phyloP scores from a whole-genome alignment of 1,140 invertebrate species.

The Drosophila parabipectinata region DNA sequence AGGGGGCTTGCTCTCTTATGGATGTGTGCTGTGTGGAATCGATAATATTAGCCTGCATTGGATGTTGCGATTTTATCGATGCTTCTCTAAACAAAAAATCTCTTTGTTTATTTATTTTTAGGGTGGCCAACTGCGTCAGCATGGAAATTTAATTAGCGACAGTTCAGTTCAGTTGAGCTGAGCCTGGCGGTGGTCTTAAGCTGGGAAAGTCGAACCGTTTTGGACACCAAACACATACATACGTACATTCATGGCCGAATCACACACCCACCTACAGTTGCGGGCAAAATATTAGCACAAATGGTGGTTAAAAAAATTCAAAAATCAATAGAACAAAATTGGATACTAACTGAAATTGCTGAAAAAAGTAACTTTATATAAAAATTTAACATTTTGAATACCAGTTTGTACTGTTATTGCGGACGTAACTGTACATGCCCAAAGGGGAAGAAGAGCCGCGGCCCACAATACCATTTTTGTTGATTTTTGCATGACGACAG shows the following conservation, averaged over 20 bases:
- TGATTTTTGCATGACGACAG: slow-evolving; percentile 72
- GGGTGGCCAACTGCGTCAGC: slow-evolving; percentile 68
- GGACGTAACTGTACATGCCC: neutral
- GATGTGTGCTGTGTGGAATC: slow-evolving; percentile 15
- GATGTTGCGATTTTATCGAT: slow-evolving; percentile 20
- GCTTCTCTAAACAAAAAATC: slow-evolving; percentile 47
- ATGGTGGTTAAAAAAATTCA: neutral
- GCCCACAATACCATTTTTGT: slow-evolving; percentile 38
- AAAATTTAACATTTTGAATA: neutral
- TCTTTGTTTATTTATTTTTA: slow-evolving; percentile 76
- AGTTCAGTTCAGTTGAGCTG: slow-evolving; percentile 56
- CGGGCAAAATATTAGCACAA: neutral
- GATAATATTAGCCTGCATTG: slow-evolving; percentile 30
- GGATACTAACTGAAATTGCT: neutral
- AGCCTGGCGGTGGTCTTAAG: neutral
- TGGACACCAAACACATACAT: too few relatives aligned
- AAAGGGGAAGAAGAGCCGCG: neutral
- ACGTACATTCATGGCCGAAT: neutral
- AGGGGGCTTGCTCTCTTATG: neutral
- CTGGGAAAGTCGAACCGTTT: neutral
- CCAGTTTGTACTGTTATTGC: neutral
- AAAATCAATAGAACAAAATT: neutral
- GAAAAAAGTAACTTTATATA: neutral
- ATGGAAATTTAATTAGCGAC: slow-evolving; percentile 78
- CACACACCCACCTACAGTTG: slow-evolving; percentile 21